Evolutionary conservation across 2,113 vertebrate species (phyloP).

Genomic region (Cygnus buccinator): DNA sequence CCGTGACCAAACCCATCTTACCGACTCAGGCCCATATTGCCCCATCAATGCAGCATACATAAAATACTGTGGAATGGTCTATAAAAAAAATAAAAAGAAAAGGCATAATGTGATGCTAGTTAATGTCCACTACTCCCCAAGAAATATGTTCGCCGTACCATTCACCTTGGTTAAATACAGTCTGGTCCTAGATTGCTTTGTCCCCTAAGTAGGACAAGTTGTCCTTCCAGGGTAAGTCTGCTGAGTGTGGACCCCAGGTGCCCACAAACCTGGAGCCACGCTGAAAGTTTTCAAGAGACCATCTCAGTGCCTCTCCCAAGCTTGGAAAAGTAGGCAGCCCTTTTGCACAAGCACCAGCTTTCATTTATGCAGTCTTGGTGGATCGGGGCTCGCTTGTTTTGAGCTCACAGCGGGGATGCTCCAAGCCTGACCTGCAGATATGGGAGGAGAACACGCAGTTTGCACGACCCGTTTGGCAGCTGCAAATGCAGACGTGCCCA

Average conservation of each 20-base stretch:
- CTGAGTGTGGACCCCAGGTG: not conserved
- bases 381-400: not conserved
- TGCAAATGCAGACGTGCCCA: not conserved
- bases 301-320: not conserved
- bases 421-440: not conserved
- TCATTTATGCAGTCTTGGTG: rapidly evolving
- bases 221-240: not conserved
- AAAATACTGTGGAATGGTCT: slow-evolving; percentile 7
- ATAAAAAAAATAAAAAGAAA: not conserved
- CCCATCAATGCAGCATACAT: not conserved
- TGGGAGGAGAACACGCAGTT: not conserved
- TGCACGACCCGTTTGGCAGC: rapidly evolving
- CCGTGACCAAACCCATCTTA: slow-evolving; percentile 33
- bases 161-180: not conserved
- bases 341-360: not conserved
- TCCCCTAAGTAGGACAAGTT: not conserved
- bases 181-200: not conserved
- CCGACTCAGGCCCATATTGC: not conserved
- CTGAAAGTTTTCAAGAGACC: not conserved
- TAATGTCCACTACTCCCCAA: not conserved
- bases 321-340: not conserved
- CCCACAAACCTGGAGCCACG: not conserved
- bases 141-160: not conserved
- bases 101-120: not conserved
- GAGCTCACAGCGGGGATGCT: not conserved